These are phyloP conservation scores for Polydrusus tereticollis DNA, from an alignment of 2,888 invertebrate species.

Conservation along the genomic window DNA sequence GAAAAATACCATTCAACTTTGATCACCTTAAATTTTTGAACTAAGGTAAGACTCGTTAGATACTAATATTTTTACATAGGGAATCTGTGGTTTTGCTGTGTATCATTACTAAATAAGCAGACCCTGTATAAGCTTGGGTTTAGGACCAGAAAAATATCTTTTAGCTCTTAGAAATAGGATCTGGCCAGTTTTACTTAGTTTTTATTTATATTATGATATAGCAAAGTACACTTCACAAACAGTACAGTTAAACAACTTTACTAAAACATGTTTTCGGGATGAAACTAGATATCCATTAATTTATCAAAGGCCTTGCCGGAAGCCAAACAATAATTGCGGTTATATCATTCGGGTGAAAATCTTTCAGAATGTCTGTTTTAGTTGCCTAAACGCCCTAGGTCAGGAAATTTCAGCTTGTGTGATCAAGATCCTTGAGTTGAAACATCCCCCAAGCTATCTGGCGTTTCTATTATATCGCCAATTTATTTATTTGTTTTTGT, in stretches of 20 bases:
- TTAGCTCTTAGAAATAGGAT: too few relatives aligned
- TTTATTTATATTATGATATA: too few relatives aligned
- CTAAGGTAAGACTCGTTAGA: too few relatives aligned
- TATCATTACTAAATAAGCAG: too few relatives aligned
- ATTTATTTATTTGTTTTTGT: slow-evolving; percentile 1
- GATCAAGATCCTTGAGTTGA: slow-evolving; percentile 31
- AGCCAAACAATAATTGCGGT: slow-evolving; percentile 53
- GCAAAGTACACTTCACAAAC: too few relatives aligned
- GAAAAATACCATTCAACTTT: too few relatives aligned
- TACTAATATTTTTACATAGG: too few relatives aligned
- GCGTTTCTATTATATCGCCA: not conserved
- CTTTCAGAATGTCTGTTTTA: slow-evolving; percentile 37
- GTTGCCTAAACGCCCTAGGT: slow-evolving; percentile 32
- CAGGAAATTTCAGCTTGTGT: slow-evolving; percentile 37
- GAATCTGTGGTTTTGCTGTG: too few relatives aligned
- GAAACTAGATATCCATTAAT: slow-evolving; percentile 40
- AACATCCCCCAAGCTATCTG: slow-evolving; percentile 8
- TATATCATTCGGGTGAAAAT: slow-evolving; percentile 49
- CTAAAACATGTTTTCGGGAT: not conserved
- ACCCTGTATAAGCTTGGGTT: too few relatives aligned
- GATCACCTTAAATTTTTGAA: too few relatives aligned
- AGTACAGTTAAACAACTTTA: not conserved
- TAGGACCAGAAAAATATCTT: too few relatives aligned
- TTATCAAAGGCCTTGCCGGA: slow-evolving; percentile 53
- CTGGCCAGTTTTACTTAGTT: too few relatives aligned